Evolutionary conservation across 2,888 invertebrate genomes (phyloP).

Genomic region (Rotaria socialis): DNA sequence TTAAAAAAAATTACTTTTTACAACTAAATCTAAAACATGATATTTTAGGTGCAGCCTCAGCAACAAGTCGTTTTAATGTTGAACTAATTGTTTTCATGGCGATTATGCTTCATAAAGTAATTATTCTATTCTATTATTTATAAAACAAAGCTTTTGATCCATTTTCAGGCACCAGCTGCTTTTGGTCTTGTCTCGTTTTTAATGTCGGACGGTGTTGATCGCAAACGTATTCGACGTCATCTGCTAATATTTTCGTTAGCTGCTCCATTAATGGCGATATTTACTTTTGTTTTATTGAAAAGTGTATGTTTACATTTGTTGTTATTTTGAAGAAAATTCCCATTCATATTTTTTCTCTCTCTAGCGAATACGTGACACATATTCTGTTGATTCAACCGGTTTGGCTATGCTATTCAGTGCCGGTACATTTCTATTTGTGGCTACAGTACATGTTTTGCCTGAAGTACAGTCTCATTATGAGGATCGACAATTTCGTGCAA

Average conservation of each 20-base stretch:
- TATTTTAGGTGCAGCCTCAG: slow-evolving; percentile 91
- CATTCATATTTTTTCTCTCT: background rate
- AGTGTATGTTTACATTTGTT: slow-evolving; percentile 57
- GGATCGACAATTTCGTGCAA: slow-evolving; percentile 41
- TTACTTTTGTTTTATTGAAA: slow-evolving; percentile 88
- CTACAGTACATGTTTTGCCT: slow-evolving; percentile 94
- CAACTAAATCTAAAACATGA: background rate
- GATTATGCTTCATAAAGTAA: slow-evolving; percentile 91
- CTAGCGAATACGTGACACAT: background rate
- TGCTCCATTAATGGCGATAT: slow-evolving; percentile 79
- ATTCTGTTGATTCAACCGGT: slow-evolving; percentile 66
- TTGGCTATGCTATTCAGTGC: slow-evolving; percentile 97
- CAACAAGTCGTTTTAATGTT: slow-evolving; percentile 88
- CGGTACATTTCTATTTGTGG: slow-evolving; percentile 95
- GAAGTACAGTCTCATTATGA: slow-evolving; percentile 62
- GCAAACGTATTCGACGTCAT: slow-evolving; percentile 79
- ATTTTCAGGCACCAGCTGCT: slow-evolving; percentile 82
- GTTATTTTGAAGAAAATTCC: no score
- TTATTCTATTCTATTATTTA: no score
- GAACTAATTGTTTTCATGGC: slow-evolving; percentile 95
- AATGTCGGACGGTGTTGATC: slow-evolving; percentile 85
- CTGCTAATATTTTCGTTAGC: slow-evolving; percentile 83
- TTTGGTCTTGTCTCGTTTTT: slow-evolving; percentile 94
- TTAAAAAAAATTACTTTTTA: no score
- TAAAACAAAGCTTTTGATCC: no score